Evolutionary conservation across 37 sponge, comb jelly and placozoan species (phyloP).

Genomic region (Tethya wilhelma): DNA sequence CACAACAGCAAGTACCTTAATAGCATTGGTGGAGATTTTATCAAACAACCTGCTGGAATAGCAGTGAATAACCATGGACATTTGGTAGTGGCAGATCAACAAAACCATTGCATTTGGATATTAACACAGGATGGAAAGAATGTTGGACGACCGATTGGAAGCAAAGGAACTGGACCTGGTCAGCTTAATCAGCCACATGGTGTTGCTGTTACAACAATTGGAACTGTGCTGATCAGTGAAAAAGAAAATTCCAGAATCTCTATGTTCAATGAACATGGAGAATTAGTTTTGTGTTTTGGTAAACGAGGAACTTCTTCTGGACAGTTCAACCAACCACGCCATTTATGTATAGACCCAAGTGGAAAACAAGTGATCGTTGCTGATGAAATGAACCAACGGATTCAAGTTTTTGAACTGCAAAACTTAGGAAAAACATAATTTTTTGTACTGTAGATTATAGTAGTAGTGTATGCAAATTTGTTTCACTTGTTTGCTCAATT

Average conservation of each 20-base stretch:
- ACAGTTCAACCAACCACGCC: constrained; percentile 18
- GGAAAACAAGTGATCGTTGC: constrained; percentile 20
- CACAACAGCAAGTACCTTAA: neutral
- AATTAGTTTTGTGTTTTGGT: constrained; percentile 6
- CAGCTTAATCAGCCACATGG: constrained; percentile 13
- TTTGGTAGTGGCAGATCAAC: constrained; percentile 23
- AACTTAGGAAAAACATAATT: no score
- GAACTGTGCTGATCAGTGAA: constrained; percentile 2
- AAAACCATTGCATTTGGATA: constrained; percentile 24
- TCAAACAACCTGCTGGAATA: constrained; percentile 27
- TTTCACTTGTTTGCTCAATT: no score
- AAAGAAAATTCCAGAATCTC: constrained; percentile 15
- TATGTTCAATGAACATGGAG: constrained; percentile 10
- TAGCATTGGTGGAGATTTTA: neutral
- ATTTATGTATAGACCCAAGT: constrained; percentile 9
- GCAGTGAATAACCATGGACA: neutral
- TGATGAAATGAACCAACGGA: constrained; percentile 34
- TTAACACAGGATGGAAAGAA: constrained; percentile 1
- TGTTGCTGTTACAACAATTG: constrained; percentile 4
- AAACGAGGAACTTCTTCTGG: neutral
- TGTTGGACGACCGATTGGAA: neutral
- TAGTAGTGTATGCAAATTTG: neutral
- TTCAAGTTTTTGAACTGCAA: constrained; percentile 25
- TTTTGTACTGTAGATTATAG: neutral
- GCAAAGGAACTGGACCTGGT: neutral